These are phyloP conservation scores for Megamerina dolium DNA, from an alignment of 2,888 invertebrate genomes.

Conservation along the genomic window DNA sequence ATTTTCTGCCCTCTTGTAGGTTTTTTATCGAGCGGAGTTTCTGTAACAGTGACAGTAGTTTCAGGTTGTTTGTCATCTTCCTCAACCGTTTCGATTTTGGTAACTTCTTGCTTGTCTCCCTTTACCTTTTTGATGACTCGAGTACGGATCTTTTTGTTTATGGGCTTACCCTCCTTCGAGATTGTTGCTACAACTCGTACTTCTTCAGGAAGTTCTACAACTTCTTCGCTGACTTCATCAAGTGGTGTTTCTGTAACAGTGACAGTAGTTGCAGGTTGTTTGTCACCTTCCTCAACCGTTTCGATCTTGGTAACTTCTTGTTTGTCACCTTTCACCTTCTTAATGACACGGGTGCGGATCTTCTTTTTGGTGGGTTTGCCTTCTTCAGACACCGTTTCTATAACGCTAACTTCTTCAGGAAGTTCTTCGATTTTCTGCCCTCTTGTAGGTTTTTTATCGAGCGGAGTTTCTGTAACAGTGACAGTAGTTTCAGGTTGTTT, in stretches of 20 bases:
- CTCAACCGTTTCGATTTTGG: slow-evolving; percentile 39
- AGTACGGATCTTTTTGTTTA: slow-evolving; percentile 22
- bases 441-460: slow-evolving; percentile 22
- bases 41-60: slow-evolving; percentile 34
- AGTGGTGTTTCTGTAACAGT: slow-evolving; percentile 19
- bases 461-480: slow-evolving; percentile 21
- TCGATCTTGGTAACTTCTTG: slow-evolving; percentile 27
- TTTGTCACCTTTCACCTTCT: slow-evolving; percentile 24
- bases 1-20: slow-evolving; percentile 14
- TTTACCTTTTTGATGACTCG: slow-evolving; percentile 22
- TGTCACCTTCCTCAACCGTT: slow-evolving; percentile 25
- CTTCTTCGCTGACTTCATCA: slow-evolving; percentile 17
- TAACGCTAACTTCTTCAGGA: slow-evolving; percentile 12
- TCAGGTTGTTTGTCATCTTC: slow-evolving; percentile 41
- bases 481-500: slow-evolving; percentile 23
- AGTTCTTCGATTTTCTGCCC: slow-evolving; percentile 11
- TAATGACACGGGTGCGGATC: slow-evolving; percentile 23
- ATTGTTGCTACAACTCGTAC: slow-evolving; percentile 18
- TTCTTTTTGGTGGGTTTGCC: slow-evolving; percentile 21
- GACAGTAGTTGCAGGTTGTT: slow-evolving; percentile 20
- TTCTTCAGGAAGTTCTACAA: slow-evolving; percentile 21
- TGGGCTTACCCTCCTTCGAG: slow-evolving; percentile 22
- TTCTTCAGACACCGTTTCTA: slow-evolving; percentile 19
- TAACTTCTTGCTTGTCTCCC: slow-evolving; percentile 28
- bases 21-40: slow-evolving; percentile 19